Evolutionary conservation across 2,113 vertebrate species (phyloP).

Genomic region (Tylochromis polylepis): DNA sequence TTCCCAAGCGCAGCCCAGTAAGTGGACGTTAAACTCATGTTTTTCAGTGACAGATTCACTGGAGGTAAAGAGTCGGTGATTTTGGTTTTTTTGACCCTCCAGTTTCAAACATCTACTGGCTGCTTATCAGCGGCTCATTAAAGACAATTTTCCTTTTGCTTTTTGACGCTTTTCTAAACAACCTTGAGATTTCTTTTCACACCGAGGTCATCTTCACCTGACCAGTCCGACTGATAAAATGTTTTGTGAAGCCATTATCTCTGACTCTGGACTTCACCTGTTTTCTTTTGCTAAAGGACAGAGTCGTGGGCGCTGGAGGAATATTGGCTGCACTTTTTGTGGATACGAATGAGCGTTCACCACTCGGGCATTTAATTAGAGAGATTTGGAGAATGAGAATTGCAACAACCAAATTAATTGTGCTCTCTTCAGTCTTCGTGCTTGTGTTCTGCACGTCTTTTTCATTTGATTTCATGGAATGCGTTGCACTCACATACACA

Average conservation of each 20-base stretch:
- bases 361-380: neutral
- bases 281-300: neutral
- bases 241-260: neutral
- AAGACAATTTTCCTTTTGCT: neutral
- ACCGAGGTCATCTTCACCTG: neutral
- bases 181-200: neutral
- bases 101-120: neutral
- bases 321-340: neutral
- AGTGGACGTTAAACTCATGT: neutral
- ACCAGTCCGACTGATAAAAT: neutral
- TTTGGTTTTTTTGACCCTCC: neutral
- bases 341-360: neutral
- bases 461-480: neutral
- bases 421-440: neutral
- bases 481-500: accelerated
- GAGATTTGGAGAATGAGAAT: neutral
- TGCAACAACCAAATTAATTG: neutral
- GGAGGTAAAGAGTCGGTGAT: neutral
- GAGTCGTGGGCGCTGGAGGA: neutral
- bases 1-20: neutral
- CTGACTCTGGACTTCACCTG: neutral
- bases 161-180: neutral
- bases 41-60: neutral
- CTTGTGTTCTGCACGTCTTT: neutral
- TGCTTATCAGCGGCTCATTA: neutral